A percentile compares a stretch with the other conserved stretches of the same genome.
phyloP scores from a whole-genome alignment of 2,888 invertebrate species.

The Drepanosiphum platanoidis region DNA sequence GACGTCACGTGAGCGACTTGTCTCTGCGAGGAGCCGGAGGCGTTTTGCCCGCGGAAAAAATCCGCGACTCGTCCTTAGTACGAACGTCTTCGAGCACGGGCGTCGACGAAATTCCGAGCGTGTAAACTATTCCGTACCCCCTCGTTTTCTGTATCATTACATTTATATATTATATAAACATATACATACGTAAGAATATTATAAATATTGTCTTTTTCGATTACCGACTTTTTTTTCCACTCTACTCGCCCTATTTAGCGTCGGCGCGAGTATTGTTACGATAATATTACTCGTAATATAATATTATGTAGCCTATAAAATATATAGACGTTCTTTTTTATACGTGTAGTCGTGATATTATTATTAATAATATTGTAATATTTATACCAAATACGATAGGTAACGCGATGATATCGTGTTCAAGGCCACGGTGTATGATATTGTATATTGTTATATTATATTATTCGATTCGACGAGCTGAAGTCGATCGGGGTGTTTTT shows the following conservation, averaged over 20 bases:
- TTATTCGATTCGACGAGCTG: constrained; percentile 43
- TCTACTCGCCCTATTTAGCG: background rate
- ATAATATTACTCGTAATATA: no score
- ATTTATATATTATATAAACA: background rate
- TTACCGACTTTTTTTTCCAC: background rate
- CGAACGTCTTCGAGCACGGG: no score
- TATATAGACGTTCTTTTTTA: background rate
- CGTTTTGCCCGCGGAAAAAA: no score
- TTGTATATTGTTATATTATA: background rate
- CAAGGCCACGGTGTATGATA: background rate
- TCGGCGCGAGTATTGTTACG: background rate
- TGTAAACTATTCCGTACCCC: background rate
- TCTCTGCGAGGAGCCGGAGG: no score
- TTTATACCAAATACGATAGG: background rate
- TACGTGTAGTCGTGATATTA: constrained; percentile 5
- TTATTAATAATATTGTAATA: background rate
- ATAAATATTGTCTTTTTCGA: background rate
- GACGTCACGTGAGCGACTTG: no score
- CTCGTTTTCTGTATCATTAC: background rate
- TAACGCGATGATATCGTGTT: background rate
- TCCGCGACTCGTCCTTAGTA: no score
- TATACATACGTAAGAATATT: background rate
- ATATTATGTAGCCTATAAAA: no score
- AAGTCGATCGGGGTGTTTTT: background rate
- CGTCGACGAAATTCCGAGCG: background rate